Conservation (phyloP, 2,797 vertebrate genomes). For the Schizopygopsis malacanthus region DNA sequence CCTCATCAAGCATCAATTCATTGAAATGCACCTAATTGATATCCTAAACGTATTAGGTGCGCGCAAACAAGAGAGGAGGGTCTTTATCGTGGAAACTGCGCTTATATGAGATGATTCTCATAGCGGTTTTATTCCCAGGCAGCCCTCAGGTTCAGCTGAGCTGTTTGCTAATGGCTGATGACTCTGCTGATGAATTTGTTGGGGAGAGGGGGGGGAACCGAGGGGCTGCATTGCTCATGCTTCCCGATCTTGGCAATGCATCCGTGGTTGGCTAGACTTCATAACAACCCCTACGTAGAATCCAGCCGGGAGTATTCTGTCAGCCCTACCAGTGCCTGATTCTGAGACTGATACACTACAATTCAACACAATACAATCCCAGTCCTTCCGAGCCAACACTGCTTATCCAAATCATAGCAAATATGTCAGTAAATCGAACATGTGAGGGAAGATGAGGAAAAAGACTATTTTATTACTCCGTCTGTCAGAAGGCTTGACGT, state of each 20-base stretch:
- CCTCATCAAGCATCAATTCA: slow-evolving; percentile 24
- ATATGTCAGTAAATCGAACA: slow-evolving; percentile 28
- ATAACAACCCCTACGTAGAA: slow-evolving; percentile 48
- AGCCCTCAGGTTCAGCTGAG: slow-evolving; percentile 27
- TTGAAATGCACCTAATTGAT: slow-evolving; percentile 37
- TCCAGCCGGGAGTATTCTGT: slow-evolving; percentile 42
- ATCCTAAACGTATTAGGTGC: background rate
- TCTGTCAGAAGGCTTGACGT: slow-evolving; percentile 67
- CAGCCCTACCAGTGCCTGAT: slow-evolving; percentile 29
- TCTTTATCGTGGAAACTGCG: background rate
- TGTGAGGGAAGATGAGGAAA: slow-evolving; percentile 63
- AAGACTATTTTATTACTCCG: slow-evolving; percentile 69
- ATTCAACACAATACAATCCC: slow-evolving; percentile 15
- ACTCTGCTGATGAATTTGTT: slow-evolving; percentile 48
- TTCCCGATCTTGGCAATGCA: slow-evolving; percentile 27
- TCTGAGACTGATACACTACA: background rate
- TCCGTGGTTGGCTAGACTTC: slow-evolving; percentile 49
- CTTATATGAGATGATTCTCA: background rate
- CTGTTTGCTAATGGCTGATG: slow-evolving; percentile 48
- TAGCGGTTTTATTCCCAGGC: background rate
- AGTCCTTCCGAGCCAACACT: background rate
- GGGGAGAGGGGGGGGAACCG: background rate
- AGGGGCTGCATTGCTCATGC: slow-evolving; percentile 3
- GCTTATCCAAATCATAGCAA: slow-evolving; percentile 24
- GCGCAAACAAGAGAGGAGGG: background rate